Percentiles rank a stretch among this genome's conserved stretches.
phyloP scores from a whole-genome alignment of 2,888 invertebrate genomes.

The Criorhina ranunculi region DNA sequence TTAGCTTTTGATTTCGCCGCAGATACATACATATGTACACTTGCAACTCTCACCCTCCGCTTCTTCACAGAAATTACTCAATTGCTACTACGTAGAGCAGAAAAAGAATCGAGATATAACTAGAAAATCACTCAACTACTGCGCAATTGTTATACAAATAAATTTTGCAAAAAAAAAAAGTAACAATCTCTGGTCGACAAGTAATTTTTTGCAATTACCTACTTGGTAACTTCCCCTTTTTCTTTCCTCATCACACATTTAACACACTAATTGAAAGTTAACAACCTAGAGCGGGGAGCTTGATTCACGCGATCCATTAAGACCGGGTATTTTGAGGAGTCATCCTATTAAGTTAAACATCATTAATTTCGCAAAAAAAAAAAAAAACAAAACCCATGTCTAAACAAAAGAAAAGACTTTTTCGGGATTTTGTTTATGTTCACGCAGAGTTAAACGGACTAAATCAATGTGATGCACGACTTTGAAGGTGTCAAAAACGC shows the following conservation, averaged over 20 bases:
- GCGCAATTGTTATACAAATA: slow-evolving; percentile 50
- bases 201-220: slow-evolving; percentile 23
- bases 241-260: not conserved
- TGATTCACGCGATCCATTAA: too few species aligned
- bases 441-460: slow-evolving; percentile 47
- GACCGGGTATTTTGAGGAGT: not conserved
- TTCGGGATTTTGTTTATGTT: slow-evolving; percentile 11
- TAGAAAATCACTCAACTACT: slow-evolving; percentile 50
- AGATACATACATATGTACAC: slow-evolving; percentile 6
- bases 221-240: not conserved
- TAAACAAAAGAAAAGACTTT: slow-evolving; percentile 11
- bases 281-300: not conserved
- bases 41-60: not conserved
- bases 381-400: not conserved
- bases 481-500: slow-evolving; percentile 48
- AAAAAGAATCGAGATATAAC: slow-evolving; percentile 60
- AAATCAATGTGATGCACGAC: slow-evolving; percentile 44
- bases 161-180: slow-evolving; percentile 8
- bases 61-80: slow-evolving; percentile 44
- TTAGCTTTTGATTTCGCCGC: slow-evolving; percentile 47
- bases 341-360: not conserved
- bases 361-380: not conserved
- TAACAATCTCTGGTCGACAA: not conserved
- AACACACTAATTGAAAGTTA: slow-evolving; percentile 26
- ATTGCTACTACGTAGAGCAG: slow-evolving; percentile 45